Evolutionary conservation across 1,140 invertebrate genomes (phyloP).

Genomic region (Aporrectodea caliginosa): DNA sequence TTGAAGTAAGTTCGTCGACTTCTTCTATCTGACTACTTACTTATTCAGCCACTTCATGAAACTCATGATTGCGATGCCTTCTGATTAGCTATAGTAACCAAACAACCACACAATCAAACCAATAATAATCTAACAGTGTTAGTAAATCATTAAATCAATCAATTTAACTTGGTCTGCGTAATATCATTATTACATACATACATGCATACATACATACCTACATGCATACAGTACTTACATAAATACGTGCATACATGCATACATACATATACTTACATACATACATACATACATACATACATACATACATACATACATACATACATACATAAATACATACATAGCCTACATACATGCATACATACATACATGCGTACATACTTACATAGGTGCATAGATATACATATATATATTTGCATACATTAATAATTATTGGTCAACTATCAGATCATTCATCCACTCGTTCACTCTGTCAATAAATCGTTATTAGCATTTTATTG

Average conservation of each 20-base stretch:
- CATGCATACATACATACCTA: not conserved
- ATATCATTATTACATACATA: not conserved
- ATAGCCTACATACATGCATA: not conserved
- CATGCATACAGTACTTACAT: not conserved
- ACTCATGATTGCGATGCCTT: not conserved
- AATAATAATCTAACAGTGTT: too few relatives aligned
- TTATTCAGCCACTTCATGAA: not conserved
- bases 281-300: not conserved
- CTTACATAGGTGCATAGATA: not conserved
- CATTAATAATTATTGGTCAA: not conserved
- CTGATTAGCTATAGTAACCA: not conserved
- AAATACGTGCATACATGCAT: not conserved
- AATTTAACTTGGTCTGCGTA: not conserved
- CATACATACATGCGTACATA: not conserved
- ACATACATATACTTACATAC: too few relatives aligned
- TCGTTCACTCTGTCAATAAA: too few relatives aligned
- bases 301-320: not conserved
- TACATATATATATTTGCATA: not conserved
- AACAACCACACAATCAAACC: too few relatives aligned
- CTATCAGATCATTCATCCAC: too few relatives aligned
- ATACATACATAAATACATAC: not conserved
- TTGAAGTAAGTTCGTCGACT: not conserved
- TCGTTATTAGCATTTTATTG: not conserved
- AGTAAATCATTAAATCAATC: not conserved
- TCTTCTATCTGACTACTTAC: not conserved